Base-by-base conservation (phyloP, 2,888 invertebrate genomes). In the Luperina testacea region DNA sequence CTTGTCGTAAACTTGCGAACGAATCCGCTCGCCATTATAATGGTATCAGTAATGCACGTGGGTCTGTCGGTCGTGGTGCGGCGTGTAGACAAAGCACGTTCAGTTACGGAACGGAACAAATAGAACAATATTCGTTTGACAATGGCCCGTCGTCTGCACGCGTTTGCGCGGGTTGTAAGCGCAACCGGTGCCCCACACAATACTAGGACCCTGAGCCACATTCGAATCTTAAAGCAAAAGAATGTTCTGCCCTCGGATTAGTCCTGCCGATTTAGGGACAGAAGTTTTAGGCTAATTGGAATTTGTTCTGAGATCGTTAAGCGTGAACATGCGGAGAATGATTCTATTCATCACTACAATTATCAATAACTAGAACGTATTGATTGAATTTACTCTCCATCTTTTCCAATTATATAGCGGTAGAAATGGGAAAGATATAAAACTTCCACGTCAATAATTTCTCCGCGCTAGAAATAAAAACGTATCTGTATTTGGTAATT, bases 181-280 rank as follows among this genome's bases (percentile, higher is more conserved):
- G 90, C 90, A 92, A 91, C 91, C 83, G 82, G 73, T 81, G 87
- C 84, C 86, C 87, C 57, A 71, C 59, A 93, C 93, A 93, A 92
- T 91, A 83, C 83, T 72, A 57, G 68, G 93, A 91, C 94, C 94
- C 91, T 93, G 94, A 94, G 86, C 93, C 91, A 94, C 89, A 93
- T 94, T 91, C 81, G 84, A 82, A 84, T 89, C 88, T 89, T 89
- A 57, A 11, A 90, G 81, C 81, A 69, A 87, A 73, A 75, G 78
- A 85, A 85, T 86, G 78, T 79, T 78, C 72, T 75, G 80, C 82
- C 72, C 75, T 85, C 82, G 81, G 72, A 86, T 82, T 84, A 77
- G 79, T 83, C 80, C 81, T 78, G 81, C 78, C 24, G 27, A 69
- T 75, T 76, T 78, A 78, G 75, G 72, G 73, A 81, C 69, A 68